Evolutionary conservation across 2,888 invertebrate genomes (phyloP).

Genomic region (Pediacus dermestoides): DNA sequence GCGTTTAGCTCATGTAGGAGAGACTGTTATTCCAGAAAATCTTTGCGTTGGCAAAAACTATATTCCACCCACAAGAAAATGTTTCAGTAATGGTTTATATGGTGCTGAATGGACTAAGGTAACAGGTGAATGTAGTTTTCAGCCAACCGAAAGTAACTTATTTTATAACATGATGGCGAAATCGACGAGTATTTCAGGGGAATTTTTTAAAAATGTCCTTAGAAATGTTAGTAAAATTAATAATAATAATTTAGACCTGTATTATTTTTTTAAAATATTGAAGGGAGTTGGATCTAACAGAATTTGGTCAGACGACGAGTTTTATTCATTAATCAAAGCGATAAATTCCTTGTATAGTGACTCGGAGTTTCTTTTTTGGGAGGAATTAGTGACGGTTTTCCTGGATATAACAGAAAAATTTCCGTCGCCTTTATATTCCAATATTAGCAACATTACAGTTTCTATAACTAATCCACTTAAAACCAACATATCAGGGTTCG

Average conservation of each 20-base stretch:
- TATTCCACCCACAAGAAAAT: constrained; percentile 58
- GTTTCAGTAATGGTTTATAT: constrained; percentile 56
- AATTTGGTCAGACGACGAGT: constrained; percentile 41
- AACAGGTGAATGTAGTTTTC: constrained; percentile 41
- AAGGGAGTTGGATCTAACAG: constrained; percentile 52
- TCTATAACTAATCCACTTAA: constrained; percentile 54
- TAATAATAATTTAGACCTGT: constrained; percentile 34
- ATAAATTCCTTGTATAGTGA: constrained; percentile 60
- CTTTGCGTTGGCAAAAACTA: constrained; percentile 59
- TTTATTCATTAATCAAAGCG: constrained; percentile 41
- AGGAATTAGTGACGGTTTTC: constrained; percentile 56
- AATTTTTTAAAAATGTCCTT: constrained; percentile 22
- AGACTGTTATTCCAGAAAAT: constrained; percentile 53
- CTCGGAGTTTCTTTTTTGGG: constrained; percentile 61
- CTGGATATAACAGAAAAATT: constrained; percentile 36
- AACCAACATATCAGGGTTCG: constrained; percentile 55
- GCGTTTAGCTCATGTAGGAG: constrained; percentile 54
- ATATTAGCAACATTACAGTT: constrained; percentile 49
- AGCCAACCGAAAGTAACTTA: constrained; percentile 14
- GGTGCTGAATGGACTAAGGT: constrained; percentile 57
- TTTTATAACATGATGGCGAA: constrained; percentile 25
- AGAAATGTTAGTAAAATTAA: constrained; percentile 30
- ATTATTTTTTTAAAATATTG: constrained; percentile 36
- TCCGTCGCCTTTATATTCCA: too few relatives aligned
- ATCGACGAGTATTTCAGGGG: constrained; percentile 25